phyloP scores from a whole-genome alignment of 2,797 vertebrate species.

The Loriculus beryllinus region DNA sequence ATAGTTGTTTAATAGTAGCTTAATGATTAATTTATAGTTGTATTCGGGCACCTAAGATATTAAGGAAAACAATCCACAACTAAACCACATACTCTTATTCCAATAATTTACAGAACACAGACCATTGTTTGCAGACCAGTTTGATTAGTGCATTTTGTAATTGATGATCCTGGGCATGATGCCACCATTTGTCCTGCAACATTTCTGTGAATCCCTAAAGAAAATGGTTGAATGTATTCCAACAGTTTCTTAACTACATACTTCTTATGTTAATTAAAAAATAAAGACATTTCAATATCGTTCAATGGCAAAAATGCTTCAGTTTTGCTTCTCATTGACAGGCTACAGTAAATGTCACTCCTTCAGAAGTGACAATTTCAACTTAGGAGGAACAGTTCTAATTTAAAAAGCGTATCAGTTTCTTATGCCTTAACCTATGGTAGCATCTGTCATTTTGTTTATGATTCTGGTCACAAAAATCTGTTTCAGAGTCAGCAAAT shows the following conservation, averaged over 20 bases:
- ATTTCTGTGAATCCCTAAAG: not conserved
- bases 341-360: not conserved
- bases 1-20: no score
- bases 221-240: not conserved
- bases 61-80: not conserved
- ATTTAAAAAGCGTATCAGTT: not conserved
- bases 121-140: not conserved
- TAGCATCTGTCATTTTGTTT: not conserved
- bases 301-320: not conserved
- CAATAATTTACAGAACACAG: not conserved
- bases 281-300: not conserved
- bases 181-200: constrained; percentile 25
- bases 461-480: not conserved
- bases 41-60: not conserved
- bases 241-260: not conserved
- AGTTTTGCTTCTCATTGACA: not conserved
- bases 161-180: not conserved
- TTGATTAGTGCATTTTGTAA: not conserved
- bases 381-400: not conserved
- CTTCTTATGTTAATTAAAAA: not conserved
- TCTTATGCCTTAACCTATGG: not conserved
- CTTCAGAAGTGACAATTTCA: not conserved
- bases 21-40: not conserved
- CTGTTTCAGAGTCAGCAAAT: not conserved
- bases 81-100: not conserved